phyloP scores from a whole-genome alignment of 1,140 invertebrate genomes.

The Drosophila pseudoananassae region DNA sequence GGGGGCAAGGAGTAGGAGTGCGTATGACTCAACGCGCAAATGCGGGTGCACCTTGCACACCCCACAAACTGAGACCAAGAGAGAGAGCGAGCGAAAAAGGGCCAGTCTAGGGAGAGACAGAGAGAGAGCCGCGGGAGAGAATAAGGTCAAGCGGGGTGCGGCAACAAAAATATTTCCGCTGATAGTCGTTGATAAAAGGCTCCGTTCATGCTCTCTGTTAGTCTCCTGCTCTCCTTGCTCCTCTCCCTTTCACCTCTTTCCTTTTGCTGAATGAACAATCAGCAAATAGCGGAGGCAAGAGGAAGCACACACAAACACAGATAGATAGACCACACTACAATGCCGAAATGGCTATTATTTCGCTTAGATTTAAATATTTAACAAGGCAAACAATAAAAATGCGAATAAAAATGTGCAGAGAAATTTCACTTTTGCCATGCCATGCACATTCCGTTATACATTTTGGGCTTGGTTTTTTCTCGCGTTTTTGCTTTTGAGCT shows the following conservation, averaged over 20 bases:
- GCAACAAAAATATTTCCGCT: conserved; percentile 73
- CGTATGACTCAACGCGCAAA: conserved; percentile 45
- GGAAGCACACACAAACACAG: conserved; percentile 19
- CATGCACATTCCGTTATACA: conserved; percentile 37
- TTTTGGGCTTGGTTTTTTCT: conserved; percentile 67
- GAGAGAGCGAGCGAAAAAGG: conserved; percentile 6
- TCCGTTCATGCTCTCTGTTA: conserved; percentile 8
- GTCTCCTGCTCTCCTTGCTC: not conserved
- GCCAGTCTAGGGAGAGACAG: conserved; percentile 1
- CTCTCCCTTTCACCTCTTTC: conserved; percentile 3
- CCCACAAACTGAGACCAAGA: conserved; percentile 14
- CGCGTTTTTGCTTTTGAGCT: conserved; percentile 52
- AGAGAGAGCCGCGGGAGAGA: conserved; percentile 23
- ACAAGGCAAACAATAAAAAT: conserved; percentile 26
- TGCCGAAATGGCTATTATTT: conserved; percentile 23
- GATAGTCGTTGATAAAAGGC: conserved; percentile 73
- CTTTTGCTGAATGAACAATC: conserved; percentile 37
- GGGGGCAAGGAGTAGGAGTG: conserved; percentile 16
- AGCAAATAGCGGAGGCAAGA: not conserved
- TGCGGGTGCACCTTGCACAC: conserved; percentile 49
- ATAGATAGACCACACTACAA: not conserved
- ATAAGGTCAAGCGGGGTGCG: conserved; percentile 80
- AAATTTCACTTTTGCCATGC: conserved; percentile 70
- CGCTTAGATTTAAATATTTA: conserved; percentile 60
- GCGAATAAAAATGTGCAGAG: conserved; percentile 33